Evolutionary conservation across 2,113 vertebrate species (phyloP), one percentile per base, ranked within the genome.

Genomic region (Dromas ardeola): DNA sequence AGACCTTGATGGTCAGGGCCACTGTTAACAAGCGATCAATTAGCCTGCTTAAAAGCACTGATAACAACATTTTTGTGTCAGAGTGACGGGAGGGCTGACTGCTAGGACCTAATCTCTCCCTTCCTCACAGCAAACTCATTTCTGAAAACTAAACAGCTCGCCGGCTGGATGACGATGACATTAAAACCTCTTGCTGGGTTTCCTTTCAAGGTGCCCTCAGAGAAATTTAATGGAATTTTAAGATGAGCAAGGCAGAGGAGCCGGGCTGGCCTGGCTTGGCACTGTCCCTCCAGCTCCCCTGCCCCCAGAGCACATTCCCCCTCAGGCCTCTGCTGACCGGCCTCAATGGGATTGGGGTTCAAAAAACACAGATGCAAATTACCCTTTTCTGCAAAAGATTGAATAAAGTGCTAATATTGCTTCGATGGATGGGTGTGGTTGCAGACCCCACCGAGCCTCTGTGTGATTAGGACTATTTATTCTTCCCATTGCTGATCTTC

Each of bases 41-140:
- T 95, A 95, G 93, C 78, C 79, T 65, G 34, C 85, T 94, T 95
- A 86, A 93, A 96, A 96, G 81, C 58, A 53, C 81, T 62, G 96
- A 96, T 96, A 97, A 95, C 81, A 80, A 80, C 90, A 95, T 96
- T 92, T 96, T 88, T 97, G 78, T 93, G 81, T 95, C 56, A 76
- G 89, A 55, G 43, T 25, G 73, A 67, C 0, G 5, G 69, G 34
- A 72, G 25, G 89, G 70, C 61, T 92, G 83, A 40, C 45, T 81
- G 81, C 78, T 93, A 88, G 81, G 62, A 45, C 71, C 27, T 95
- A 77, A 96, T 93, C 78, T 94, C 40, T 32, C 40, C 27, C 62
- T 96, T 95, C 81, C 70, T 93, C 71, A 38, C 0, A 0, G 1
- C 62, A 82, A 38, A n/a, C n/a, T 88, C 36, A 72, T 58, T 90